Evolutionary conservation across 2,888 invertebrate genomes (phyloP).

Genomic region (Conchocele bisecta): DNA sequence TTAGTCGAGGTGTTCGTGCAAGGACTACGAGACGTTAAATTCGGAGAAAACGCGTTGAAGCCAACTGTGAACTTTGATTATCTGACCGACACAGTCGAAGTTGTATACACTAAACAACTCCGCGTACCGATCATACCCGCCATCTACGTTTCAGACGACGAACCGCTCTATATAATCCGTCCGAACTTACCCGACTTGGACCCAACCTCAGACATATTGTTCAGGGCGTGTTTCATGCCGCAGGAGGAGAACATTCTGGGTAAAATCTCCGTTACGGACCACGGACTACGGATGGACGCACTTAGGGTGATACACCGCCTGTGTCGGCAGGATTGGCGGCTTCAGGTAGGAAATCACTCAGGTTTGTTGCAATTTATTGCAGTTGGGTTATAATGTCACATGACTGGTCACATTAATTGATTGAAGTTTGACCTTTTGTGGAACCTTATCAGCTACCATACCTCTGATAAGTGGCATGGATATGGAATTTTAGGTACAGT

Average conservation of each 20-base stretch:
- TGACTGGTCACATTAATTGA: too few species aligned
- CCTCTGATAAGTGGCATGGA: too few species aligned
- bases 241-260: constrained; percentile 49
- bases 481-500: too few species aligned
- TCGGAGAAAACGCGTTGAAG: constrained; percentile 46
- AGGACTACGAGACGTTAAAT: constrained; percentile 54
- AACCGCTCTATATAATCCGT: constrained; percentile 49
- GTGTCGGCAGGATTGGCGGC: constrained; percentile 57
- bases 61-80: constrained; percentile 55
- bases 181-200: constrained; percentile 53
- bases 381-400: too few species aligned
- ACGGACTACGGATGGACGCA: constrained; percentile 53
- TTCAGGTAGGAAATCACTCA: too few species aligned
- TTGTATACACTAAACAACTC: constrained; percentile 51
- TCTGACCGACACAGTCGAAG: constrained; percentile 49
- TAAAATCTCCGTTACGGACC: constrained; percentile 52
- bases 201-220: constrained; percentile 53
- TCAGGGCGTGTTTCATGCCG: constrained; percentile 42
- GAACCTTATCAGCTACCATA: too few species aligned
- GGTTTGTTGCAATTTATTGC: too few species aligned
- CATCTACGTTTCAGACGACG: constrained; percentile 46
- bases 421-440: too few species aligned
- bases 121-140: constrained; percentile 49
- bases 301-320: constrained; percentile 50
- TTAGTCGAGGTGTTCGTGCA: constrained; percentile 63